These are phyloP conservation scores for Brevimyrus niger DNA, from an alignment of 2,113 vertebrate genomes.

Conservation along the genomic window DNA sequence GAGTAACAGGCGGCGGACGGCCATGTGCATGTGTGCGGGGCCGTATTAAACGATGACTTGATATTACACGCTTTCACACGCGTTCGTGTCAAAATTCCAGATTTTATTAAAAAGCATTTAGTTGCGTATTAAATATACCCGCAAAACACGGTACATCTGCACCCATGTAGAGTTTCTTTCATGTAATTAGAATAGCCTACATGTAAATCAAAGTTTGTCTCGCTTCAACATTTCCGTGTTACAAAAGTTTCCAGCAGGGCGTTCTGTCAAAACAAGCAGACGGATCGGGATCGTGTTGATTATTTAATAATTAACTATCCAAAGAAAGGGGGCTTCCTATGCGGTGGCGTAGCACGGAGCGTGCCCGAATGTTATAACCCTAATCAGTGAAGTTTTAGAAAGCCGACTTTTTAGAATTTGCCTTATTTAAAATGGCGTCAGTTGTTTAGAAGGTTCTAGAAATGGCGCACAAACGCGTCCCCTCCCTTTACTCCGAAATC, in stretches of 20 bases:
- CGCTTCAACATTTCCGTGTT: not conserved
- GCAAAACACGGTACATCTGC: not conserved
- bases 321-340: not conserved
- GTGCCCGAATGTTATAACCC: not conserved
- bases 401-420: not conserved
- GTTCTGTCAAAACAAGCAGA: not conserved
- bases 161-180: not conserved
- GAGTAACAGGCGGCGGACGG: not conserved
- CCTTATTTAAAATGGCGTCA: slow-evolving; percentile 22
- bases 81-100: not conserved
- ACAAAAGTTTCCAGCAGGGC: not conserved
- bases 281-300: not conserved
- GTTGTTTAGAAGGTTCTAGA: slow-evolving; percentile 20
- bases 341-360: not conserved
- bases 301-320: not conserved
- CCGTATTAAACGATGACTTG: not conserved
- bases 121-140: not conserved
- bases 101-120: not conserved
- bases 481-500: not conserved
- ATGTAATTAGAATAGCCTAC: not conserved
- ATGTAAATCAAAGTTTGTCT: not conserved
- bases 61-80: not conserved
- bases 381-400: not conserved
- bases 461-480: slow-evolving; percentile 14
- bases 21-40: not conserved